phyloP scores from a whole-genome alignment of 2,888 invertebrate species.

The Amiota mariae region DNA sequence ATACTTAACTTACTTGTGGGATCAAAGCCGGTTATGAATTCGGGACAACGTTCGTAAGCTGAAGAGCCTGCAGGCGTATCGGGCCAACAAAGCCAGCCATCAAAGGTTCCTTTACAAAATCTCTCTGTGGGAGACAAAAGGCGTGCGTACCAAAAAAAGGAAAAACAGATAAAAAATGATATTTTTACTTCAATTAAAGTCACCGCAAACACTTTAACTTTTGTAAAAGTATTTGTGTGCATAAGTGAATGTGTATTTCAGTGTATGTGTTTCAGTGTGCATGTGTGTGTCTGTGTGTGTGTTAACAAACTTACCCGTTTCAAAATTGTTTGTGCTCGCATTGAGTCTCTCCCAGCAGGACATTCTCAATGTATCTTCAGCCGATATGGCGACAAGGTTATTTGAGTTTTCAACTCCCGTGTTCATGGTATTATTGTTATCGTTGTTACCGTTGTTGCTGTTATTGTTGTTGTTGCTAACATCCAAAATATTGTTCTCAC shows the following conservation, averaged over 20 bases:
- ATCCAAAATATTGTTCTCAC: slow-evolving; percentile 34
- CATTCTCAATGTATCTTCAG: slow-evolving; percentile 58
- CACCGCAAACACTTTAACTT: slow-evolving; percentile 27
- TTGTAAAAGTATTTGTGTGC: too few species aligned
- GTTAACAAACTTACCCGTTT: slow-evolving; percentile 55
- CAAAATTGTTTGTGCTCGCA: slow-evolving; percentile 50
- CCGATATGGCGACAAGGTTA: slow-evolving; percentile 31
- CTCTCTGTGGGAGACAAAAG: slow-evolving; percentile 71
- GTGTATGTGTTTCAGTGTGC: too few species aligned
- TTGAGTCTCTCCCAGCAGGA: slow-evolving; percentile 68
- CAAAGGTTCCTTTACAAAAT: slow-evolving; percentile 84
- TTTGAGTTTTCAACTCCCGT: slow-evolving; percentile 35
- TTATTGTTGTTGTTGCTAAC: slow-evolving; percentile 32
- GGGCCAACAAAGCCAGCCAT: slow-evolving; percentile 88
- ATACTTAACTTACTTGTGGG: slow-evolving; percentile 77
- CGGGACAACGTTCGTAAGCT: slow-evolving; percentile 82
- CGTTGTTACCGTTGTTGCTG: slow-evolving; percentile 38
- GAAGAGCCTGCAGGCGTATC: slow-evolving; percentile 81
- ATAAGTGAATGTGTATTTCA: too few species aligned
- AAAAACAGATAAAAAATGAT: slow-evolving; percentile 5
- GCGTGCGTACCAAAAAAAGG: not conserved
- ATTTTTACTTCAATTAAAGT: slow-evolving; percentile 16
- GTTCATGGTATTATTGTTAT: slow-evolving; percentile 8
- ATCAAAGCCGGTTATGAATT: slow-evolving; percentile 84
- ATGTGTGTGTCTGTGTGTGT: not conserved